Evolutionary conservation across 2,888 invertebrate species (phyloP).

Genomic region (Agrypnus murinus): DNA sequence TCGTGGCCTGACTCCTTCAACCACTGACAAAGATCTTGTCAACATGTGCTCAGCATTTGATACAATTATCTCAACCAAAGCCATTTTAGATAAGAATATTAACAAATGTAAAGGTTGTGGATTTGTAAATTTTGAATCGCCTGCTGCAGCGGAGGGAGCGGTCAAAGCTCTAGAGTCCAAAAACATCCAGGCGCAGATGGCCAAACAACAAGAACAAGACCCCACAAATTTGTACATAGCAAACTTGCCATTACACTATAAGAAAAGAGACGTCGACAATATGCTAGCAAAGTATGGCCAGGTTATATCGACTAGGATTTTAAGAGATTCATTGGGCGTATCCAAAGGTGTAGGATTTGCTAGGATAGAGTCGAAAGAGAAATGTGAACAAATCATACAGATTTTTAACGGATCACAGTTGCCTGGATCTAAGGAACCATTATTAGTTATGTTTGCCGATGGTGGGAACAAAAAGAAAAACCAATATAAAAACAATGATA

Average conservation of each 20-base stretch:
- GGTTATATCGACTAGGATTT: constrained; percentile 95
- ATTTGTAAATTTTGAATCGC: constrained; percentile 99
- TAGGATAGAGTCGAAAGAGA: constrained; percentile 97
- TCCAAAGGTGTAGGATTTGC: constrained; percentile 91
- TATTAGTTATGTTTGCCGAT: constrained; percentile 98
- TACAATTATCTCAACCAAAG: constrained; percentile 99
- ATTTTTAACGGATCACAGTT: constrained; percentile 88
- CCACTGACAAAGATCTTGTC: constrained; percentile 97
- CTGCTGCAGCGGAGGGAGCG: constrained; percentile 96
- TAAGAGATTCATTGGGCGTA: constrained; percentile 84
- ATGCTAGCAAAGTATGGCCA: constrained; percentile 94
- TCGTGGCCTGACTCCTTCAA: constrained; percentile 95
- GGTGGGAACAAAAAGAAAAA: constrained; percentile 78
- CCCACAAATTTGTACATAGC: constrained; percentile 99
- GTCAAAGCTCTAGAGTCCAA: constrained; percentile 97
- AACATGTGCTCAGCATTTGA: constrained; percentile 98
- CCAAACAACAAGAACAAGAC: constrained; percentile 99
- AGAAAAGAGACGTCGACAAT: constrained; percentile 95
- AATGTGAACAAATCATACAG: constrained; percentile 96
- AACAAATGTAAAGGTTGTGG: constrained; percentile 99
- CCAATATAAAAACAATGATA: constrained; percentile 69
- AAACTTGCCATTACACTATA: constrained; percentile 95
- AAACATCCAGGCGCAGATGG: constrained; percentile 99
- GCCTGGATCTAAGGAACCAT: constrained; percentile 92
- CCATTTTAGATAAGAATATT: constrained; percentile 99